Conservation (phyloP, 92 coral and sea anemone genomes). For the Metridium senile region DNA sequence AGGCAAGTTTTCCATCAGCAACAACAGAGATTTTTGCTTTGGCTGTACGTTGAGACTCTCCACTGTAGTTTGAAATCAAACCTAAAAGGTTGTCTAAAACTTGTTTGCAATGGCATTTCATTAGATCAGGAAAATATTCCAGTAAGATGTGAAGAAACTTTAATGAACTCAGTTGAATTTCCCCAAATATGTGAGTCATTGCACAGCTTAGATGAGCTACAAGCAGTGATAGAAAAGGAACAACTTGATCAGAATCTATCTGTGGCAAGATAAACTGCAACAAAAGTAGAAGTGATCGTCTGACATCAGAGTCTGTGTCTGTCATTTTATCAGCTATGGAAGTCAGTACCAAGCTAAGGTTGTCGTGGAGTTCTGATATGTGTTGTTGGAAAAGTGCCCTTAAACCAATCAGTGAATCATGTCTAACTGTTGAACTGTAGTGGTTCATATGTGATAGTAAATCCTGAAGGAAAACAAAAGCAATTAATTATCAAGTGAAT, state of each 20-base stretch:
- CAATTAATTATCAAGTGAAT: no score
- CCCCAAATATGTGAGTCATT: conserved; percentile 92
- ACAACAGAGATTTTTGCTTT: conserved; percentile 43
- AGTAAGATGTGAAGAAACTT: conserved; percentile 76
- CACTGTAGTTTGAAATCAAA: conserved; percentile 68
- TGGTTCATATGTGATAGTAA: conserved; percentile 74
- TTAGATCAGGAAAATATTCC: conserved; percentile 58
- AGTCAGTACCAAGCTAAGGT: conserved; percentile 63
- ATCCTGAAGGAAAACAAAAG: conserved; percentile 50
- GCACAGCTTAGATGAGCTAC: conserved; percentile 91
- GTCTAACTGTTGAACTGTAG: conserved; percentile 77
- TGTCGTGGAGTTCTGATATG: conserved; percentile 57
- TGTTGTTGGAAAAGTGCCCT: conserved; percentile 76
- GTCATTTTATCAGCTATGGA: conserved; percentile 69
- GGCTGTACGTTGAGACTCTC: conserved; percentile 22
- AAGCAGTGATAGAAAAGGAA: conserved; percentile 75
- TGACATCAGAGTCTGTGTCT: conserved; percentile 79
- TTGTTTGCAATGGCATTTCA: conserved; percentile 61
- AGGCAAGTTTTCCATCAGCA: conserved; percentile 86
- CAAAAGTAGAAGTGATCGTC: conserved; percentile 76
- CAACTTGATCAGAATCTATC: conserved; percentile 60
- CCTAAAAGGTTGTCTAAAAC: conserved; percentile 72
- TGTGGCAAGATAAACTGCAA: conserved; percentile 61
- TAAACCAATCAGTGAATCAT: conserved; percentile 82
- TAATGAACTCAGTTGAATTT: conserved; percentile 86